These are phyloP conservation scores for Danaus melanippus DNA, from an alignment of 1,140 invertebrate genomes.

Conservation along the genomic window DNA sequence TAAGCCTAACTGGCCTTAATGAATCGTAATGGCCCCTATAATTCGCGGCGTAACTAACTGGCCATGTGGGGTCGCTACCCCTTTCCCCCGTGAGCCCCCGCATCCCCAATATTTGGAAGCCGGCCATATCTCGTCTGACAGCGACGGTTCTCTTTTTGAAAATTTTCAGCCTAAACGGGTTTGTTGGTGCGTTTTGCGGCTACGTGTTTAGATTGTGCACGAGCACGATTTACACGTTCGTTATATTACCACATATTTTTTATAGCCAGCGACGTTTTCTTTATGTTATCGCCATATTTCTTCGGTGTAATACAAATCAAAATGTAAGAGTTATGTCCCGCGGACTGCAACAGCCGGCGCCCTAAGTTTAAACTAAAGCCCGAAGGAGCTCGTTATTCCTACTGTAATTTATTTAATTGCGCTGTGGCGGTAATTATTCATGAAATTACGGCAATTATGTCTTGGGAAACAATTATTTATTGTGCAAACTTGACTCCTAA, in stretches of 20 bases:
- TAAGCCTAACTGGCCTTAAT: constrained; percentile 74
- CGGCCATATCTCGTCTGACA: constrained; percentile 68
- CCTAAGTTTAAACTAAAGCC: constrained; percentile 68
- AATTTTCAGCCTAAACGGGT: constrained; percentile 52
- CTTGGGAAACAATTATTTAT: constrained; percentile 71
- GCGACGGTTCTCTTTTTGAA: constrained; percentile 62
- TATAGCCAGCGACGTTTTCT: constrained; percentile 18
- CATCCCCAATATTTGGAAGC: constrained; percentile 55
- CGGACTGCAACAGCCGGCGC: constrained; percentile 54
- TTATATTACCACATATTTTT: constrained; percentile 25
- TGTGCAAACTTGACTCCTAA: constrained; percentile 68
- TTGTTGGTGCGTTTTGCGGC: constrained; percentile 52
- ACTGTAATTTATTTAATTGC: constrained; percentile 72
- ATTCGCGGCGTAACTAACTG: constrained; percentile 73
- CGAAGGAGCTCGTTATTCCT: constrained; percentile 67
- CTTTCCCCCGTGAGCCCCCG: constrained; percentile 23
- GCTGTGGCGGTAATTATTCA: constrained; percentile 70
- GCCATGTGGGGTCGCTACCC: constrained; percentile 61
- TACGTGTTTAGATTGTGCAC: constrained; percentile 54
- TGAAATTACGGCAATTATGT: constrained; percentile 72
- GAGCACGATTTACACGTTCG: constrained; percentile 37
- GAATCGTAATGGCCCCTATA: constrained; percentile 74
- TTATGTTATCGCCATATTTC: constrained; percentile 27
- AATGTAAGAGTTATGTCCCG: constrained; percentile 42
- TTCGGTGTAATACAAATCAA: constrained; percentile 27